phyloP scores from a whole-genome alignment of 2,113 vertebrate genomes.

The Diadophis punctatus region DNA sequence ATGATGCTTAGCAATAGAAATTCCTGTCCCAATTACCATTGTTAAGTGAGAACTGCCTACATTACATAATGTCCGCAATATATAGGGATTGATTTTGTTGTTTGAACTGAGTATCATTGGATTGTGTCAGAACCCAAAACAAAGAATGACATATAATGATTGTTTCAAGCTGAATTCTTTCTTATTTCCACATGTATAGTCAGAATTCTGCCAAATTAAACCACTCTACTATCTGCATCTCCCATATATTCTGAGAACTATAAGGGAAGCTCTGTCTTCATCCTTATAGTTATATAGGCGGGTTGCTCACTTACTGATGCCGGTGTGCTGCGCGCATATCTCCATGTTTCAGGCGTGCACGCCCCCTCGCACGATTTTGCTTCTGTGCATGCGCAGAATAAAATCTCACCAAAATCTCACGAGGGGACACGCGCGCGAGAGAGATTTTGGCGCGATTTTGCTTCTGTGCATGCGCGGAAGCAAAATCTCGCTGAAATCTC shows the following conservation, averaged over 20 bases:
- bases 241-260: not conserved
- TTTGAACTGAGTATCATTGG: not conserved
- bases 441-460: too few relatives aligned
- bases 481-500: too few relatives aligned
- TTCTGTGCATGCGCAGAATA: too few relatives aligned
- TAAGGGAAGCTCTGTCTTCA: not conserved
- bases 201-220: not conserved
- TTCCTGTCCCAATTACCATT: not conserved
- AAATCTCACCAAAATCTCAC: too few relatives aligned
- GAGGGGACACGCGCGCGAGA: too few relatives aligned
- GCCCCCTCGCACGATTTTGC: too few relatives aligned
- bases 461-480: too few relatives aligned
- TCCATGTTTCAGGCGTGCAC: too few relatives aligned
- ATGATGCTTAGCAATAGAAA: not conserved
- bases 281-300: too few relatives aligned
- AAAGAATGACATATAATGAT: not conserved
- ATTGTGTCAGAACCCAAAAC: not conserved
- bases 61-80: not conserved
- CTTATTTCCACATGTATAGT: not conserved
- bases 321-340: too few relatives aligned
- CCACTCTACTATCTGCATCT: not conserved
- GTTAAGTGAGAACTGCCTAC: not conserved
- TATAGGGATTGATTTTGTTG: not conserved
- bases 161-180: not conserved
- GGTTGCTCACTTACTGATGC: too few relatives aligned